phyloP scores from a whole-genome alignment of 2,113 vertebrate genomes.

The Lampris megalopsis region DNA sequence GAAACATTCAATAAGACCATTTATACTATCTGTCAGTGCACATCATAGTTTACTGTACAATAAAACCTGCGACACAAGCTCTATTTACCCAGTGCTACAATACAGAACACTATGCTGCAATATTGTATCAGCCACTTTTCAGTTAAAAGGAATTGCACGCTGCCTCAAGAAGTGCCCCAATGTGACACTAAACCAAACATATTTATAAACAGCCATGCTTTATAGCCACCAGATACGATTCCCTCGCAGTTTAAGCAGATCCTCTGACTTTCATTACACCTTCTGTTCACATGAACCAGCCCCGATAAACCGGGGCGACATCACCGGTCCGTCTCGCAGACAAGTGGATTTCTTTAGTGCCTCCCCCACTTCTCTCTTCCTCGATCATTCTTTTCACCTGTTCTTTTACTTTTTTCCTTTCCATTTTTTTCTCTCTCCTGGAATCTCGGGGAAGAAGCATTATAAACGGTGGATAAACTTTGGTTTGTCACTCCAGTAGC shows the following conservation, averaged over 20 bases:
- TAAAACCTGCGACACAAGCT: slow-evolving; percentile 34
- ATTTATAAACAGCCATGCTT: slow-evolving; percentile 15
- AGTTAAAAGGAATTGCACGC: slow-evolving; percentile 50
- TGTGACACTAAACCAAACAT: slow-evolving; percentile 26
- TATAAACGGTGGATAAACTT: neutral
- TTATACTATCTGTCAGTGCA: slow-evolving; percentile 39
- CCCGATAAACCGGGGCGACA: neutral
- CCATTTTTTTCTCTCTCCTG: slow-evolving; percentile 6
- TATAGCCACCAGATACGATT: neutral
- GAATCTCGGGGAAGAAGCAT: slow-evolving; percentile 3
- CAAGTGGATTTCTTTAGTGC: slow-evolving; percentile 52
- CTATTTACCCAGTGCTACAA: slow-evolving; percentile 45
- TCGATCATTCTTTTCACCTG: neutral
- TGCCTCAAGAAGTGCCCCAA: slow-evolving; percentile 56
- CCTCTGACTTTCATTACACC: slow-evolving; percentile 34
- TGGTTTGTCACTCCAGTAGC: slow-evolving; percentile 45
- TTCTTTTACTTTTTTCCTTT: slow-evolving; percentile 3
- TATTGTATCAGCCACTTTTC: slow-evolving; percentile 46
- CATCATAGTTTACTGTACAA: slow-evolving; percentile 60
- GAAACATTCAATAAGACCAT: slow-evolving; percentile 20
- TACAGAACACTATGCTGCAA: slow-evolving; percentile 35
- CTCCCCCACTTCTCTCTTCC: slow-evolving; percentile 38
- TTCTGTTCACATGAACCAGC: neutral
- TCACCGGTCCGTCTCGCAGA: slow-evolving; percentile 28
- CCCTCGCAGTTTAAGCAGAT: slow-evolving; percentile 21